Percentiles rank a stretch among this genome's conserved stretches.
phyloP scores from a whole-genome alignment of 2,113 vertebrate genomes.

The Taxidea taxus region DNA sequence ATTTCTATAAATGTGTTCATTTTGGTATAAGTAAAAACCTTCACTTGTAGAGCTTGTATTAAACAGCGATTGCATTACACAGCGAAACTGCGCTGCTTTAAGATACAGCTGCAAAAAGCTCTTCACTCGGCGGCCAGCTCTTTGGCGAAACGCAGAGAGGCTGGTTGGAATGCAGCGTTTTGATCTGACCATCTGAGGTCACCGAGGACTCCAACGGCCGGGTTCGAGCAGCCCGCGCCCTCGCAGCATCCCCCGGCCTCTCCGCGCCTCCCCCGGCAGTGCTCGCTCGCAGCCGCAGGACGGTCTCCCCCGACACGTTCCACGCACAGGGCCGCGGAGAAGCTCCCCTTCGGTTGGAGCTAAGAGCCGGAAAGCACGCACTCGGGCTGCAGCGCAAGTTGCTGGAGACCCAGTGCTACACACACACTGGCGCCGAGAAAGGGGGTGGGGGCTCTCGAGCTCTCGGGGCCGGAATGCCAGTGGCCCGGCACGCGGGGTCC shows the following conservation, averaged over 20 bases:
- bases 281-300: conserved; percentile 22
- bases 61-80: not conserved
- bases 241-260: not conserved
- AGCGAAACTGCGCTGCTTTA: not conserved
- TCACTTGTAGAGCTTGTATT: not conserved
- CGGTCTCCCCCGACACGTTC: conserved; percentile 49
- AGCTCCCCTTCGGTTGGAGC: conserved; percentile 9
- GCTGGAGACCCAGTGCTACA: not conserved
- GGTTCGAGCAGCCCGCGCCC: conserved; percentile 46
- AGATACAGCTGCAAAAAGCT: not conserved
- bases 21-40: not conserved
- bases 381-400: conserved; percentile 7
- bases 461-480: not conserved
- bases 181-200: conserved; percentile 22
- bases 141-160: conserved; percentile 42
- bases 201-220: conserved; percentile 5
- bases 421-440: not conserved
- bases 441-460: not conserved
- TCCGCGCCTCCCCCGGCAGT: not conserved
- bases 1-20: not conserved
- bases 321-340: conserved; percentile 53
- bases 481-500: not conserved
- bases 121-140: conserved; percentile 29
- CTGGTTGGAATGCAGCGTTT: conserved; percentile 26
- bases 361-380: conserved; percentile 59